These are phyloP conservation scores for Rafetus swinhoei DNA, from an alignment of 2,113 vertebrate genomes.

Conservation along the genomic window DNA sequence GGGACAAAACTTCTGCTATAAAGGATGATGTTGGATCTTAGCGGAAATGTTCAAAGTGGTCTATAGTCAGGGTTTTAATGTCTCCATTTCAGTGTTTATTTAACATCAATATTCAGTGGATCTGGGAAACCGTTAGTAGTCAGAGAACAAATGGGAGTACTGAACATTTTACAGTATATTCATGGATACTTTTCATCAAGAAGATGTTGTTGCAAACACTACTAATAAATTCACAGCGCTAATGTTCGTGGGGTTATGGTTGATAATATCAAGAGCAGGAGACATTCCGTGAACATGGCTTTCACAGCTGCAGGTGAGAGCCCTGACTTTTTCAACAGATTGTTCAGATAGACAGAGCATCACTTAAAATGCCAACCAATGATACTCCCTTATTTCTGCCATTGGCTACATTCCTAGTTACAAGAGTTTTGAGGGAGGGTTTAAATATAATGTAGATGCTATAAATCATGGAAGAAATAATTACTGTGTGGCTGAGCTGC, in stretches of 20 bases:
- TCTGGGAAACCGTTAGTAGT: not conserved
- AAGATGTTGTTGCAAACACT: conserved; percentile 2
- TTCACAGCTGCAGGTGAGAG: conserved; percentile 53
- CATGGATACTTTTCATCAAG: not conserved
- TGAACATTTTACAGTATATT: not conserved
- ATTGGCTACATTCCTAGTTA: not conserved
- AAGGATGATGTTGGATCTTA: not conserved
- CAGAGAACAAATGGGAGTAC: not conserved
- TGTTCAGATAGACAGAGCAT: conserved; percentile 64
- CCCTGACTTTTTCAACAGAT: conserved; percentile 69
- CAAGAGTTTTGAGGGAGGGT: not conserved
- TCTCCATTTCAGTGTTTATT: not conserved
- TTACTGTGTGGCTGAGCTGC: not conserved
- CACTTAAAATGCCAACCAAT: conserved; percentile 40
- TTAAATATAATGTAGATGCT: conserved; percentile 32
- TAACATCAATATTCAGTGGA: not conserved
- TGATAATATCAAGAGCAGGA: conserved; percentile 48
- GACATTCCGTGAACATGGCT: conserved; percentile 53
- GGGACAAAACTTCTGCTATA: not conserved
- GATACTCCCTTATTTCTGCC: conserved; percentile 14
- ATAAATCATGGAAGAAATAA: conserved; percentile 28
- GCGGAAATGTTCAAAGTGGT: not conserved
- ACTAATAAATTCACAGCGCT: conserved; percentile 20
- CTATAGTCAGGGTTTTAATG: not conserved
- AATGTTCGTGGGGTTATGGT: not conserved